Percentiles rank a stretch among this genome's conserved stretches.
These are phyloP conservation scores for Sympetrum striolatum DNA, from an alignment of 2,888 invertebrate genomes.

Conservation along the genomic window DNA sequence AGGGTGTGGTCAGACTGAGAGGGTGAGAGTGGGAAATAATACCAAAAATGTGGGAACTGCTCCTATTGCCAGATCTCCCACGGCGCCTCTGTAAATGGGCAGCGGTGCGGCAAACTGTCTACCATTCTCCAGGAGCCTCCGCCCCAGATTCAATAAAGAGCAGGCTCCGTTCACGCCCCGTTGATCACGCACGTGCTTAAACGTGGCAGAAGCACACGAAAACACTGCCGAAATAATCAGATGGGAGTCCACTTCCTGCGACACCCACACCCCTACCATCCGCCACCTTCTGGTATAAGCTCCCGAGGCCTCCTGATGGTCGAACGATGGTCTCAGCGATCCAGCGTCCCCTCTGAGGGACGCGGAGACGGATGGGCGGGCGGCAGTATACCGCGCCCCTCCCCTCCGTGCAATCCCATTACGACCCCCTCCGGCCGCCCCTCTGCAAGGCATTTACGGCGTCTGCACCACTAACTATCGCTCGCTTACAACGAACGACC, in stretches of 20 bases:
- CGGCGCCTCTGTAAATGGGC: background rate
- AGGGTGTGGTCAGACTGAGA: background rate
- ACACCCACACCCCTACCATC: background rate
- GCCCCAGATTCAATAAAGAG: background rate
- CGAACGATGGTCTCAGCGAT: background rate
- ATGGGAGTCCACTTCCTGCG: background rate
- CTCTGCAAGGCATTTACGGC: slow-evolving; percentile 44
- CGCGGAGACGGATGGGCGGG: background rate
- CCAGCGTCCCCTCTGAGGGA: background rate
- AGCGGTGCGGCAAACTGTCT: background rate
- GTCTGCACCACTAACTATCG: slow-evolving; percentile 46
- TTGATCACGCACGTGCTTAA: slow-evolving; percentile 15
- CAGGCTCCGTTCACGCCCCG: background rate
- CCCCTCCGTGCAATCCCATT: background rate
- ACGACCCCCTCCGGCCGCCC: background rate
- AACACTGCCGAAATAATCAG: background rate
- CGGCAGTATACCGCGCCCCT: background rate
- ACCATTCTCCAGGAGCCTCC: background rate
- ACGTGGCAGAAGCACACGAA: background rate
- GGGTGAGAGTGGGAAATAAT: background rate
- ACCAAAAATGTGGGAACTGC: background rate
- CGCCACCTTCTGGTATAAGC: background rate
- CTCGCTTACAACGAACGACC: slow-evolving; percentile 44
- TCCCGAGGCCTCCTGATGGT: background rate
- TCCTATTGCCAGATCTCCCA: background rate